phyloP scores from a whole-genome alignment of 1,140 invertebrate genomes.

The Cydia amplana region DNA sequence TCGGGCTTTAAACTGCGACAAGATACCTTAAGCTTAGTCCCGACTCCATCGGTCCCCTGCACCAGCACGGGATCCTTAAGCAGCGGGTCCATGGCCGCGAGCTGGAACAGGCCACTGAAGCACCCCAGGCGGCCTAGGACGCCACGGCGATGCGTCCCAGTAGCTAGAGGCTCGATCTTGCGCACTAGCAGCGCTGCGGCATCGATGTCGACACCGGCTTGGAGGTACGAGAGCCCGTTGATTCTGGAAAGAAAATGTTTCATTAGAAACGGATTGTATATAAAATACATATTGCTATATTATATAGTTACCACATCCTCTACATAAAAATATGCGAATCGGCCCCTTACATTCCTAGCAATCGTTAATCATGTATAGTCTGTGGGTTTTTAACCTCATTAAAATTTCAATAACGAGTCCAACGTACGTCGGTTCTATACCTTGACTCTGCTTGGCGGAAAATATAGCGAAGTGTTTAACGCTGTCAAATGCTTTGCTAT shows the following conservation, averaged over 20 bases:
- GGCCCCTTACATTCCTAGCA: no score
- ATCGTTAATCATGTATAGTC: no score
- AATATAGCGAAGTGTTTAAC: no score
- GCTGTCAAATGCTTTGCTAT: no score
- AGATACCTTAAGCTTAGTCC: conserved; percentile 83
- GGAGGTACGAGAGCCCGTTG: conserved; percentile 90
- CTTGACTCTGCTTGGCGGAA: no score
- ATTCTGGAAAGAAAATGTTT: conserved; percentile 50
- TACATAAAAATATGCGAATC: no score
- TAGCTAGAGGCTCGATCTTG: conserved; percentile 89
- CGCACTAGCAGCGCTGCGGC: conserved; percentile 93
- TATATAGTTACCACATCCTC: no score
- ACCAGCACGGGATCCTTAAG: conserved; percentile 92
- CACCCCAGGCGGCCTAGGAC: conserved; percentile 91
- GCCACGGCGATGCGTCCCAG: conserved; percentile 85
- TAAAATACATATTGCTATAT: not conserved
- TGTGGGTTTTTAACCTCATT: no score
- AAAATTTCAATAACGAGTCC: no score
- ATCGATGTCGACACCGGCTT: conserved; percentile 95
- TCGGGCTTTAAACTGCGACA: no score
- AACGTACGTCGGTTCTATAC: no score
- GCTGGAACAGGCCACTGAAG: conserved; percentile 96
- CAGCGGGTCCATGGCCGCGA: conserved; percentile 78
- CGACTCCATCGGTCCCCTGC: conserved; percentile 93
- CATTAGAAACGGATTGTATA: not conserved